Conservation (phyloP, 2,797 vertebrate species). For the Danio tinwini region DNA sequence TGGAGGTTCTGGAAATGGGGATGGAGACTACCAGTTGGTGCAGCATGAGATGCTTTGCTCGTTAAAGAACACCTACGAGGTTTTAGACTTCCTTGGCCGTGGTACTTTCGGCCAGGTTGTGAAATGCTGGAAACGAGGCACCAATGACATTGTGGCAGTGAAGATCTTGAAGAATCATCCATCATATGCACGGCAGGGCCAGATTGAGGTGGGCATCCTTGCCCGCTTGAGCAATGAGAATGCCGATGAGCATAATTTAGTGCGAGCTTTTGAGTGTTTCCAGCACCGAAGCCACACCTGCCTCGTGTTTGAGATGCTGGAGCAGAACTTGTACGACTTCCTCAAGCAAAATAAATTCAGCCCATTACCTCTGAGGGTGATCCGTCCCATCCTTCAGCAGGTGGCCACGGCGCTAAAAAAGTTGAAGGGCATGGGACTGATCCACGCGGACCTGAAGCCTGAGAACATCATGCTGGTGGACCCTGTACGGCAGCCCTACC, state of each 20-base stretch:
- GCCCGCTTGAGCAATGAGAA: slow-evolving; percentile 96
- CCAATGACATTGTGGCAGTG: slow-evolving; percentile 94
- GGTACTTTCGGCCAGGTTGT: slow-evolving; percentile 99
- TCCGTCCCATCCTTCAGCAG: slow-evolving; percentile 97
- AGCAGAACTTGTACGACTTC: slow-evolving; percentile 99
- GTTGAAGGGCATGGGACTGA: slow-evolving; percentile 96
- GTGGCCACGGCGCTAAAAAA: slow-evolving; percentile 98
- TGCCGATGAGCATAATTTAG: slow-evolving; percentile 96
- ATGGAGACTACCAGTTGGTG: slow-evolving; percentile 97
- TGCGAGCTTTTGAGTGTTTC: slow-evolving; percentile 97
- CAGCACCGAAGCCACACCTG: slow-evolving; percentile 98
- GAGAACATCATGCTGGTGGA: slow-evolving; percentile 99
- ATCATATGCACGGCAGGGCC: slow-evolving; percentile 96
- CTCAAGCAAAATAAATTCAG: slow-evolving; percentile 99
- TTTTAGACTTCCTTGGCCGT: slow-evolving; percentile 96
- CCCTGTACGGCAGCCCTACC: slow-evolving; percentile 94
- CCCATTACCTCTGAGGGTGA: slow-evolving; percentile 96
- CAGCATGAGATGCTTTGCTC: slow-evolving; percentile 98
- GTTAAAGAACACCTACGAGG: slow-evolving; percentile 98
- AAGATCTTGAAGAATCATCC: slow-evolving; percentile 99
- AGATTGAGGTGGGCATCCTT: slow-evolving; percentile 98
- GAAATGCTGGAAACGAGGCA: slow-evolving; percentile 99
- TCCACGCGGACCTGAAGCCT: slow-evolving; percentile 96
- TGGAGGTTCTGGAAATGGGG: slow-evolving; percentile 81
- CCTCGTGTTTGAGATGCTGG: slow-evolving; percentile 98